Base-by-base conservation (phyloP, 2,797 vertebrate genomes). In the Lagocephalus sceleratus region DNA sequence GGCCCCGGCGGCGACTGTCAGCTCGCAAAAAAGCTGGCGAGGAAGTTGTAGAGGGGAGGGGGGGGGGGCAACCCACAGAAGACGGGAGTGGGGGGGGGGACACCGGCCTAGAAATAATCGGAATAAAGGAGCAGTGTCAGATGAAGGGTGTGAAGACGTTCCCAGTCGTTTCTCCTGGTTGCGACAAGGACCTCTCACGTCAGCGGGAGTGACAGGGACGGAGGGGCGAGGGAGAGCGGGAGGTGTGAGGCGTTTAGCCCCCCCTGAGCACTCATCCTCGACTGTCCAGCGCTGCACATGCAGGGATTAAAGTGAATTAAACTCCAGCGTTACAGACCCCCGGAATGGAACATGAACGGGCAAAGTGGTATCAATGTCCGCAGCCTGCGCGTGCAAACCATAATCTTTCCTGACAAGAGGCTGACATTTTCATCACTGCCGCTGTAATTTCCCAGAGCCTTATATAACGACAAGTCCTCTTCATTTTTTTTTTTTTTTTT, bases 401-500 rank as follows among this genome's bases (percentile, higher is more conserved):
- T 64, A 75, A 82, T 86, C 78, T 81, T 76, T 61, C 50, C 60
- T 73, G 71, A 73, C 58, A 65, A 63, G 70, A 65, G 45, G 54
- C 58, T 61, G 69, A 74, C 66, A 61, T 68, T 72, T 75, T 47
- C 8, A 1, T 10, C 0, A 16, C 58, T 0, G 51, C 65, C 51
- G 39, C 66, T 67, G 60, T 65, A 52, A 20, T 72, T 79, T 75
- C 64, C 67, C 66, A 40, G 44, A 74, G 66, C 16, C 32, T 75
- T 76, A 57, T 73, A 54, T 56, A 79, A 81, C 81, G 81, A 85
- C 83, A 82, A 79, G 66, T 63, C 69, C 66, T 71, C 67, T 67
- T 63, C 51, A 54, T 62, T 82, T 56, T 2, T 35, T 35, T 35
- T 35, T 35, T 35, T 35, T 35, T 35, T 35, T 84, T 77, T 83